A percentile compares a stretch with the other conserved stretches of the same genome.
Evolutionary conservation across 64 coral and sea anemone genomes (phyloP).

Genomic region (Montipora sp.): DNA sequence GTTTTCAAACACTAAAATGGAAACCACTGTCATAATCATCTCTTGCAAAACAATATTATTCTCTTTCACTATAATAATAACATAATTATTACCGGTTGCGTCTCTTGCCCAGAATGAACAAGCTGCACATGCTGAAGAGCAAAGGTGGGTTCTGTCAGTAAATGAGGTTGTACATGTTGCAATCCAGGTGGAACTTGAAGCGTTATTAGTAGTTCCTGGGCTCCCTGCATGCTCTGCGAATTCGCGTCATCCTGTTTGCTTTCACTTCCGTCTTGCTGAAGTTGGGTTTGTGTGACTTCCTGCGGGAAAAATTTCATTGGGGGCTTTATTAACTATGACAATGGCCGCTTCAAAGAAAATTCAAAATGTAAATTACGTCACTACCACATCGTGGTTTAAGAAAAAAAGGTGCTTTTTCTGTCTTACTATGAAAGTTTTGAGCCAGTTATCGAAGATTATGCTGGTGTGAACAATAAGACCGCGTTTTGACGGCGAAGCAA

Average conservation of each 20-base stretch:
- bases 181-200: conserved; percentile 75
- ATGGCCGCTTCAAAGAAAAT: too few relatives aligned
- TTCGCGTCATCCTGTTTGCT: conserved; percentile 58
- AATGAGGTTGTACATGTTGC: conserved; percentile 67
- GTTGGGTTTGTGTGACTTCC: conserved; percentile 1
- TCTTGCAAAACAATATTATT: not conserved
- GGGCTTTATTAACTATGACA: too few relatives aligned
- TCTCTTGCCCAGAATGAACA: conserved; percentile 66
- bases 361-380: too few relatives aligned
- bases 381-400: too few relatives aligned
- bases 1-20: not conserved
- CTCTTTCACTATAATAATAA: too few relatives aligned
- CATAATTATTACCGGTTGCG: not conserved
- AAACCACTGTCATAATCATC: not conserved
- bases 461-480: too few relatives aligned
- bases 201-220: conserved; percentile 81
- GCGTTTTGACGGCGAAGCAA: too few relatives aligned
- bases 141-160: conserved; percentile 73
- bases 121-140: conserved; percentile 77
- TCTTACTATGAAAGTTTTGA: too few relatives aligned
- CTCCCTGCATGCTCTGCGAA: conserved; percentile 50
- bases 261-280: conserved; percentile 53
- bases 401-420: too few relatives aligned
- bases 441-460: too few relatives aligned
- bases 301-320: not conserved